Percentiles rank a stretch among this genome's conserved stretches.
phyloP scores from a whole-genome alignment of 2,888 invertebrate species.

The Platerodrilus igneus region DNA sequence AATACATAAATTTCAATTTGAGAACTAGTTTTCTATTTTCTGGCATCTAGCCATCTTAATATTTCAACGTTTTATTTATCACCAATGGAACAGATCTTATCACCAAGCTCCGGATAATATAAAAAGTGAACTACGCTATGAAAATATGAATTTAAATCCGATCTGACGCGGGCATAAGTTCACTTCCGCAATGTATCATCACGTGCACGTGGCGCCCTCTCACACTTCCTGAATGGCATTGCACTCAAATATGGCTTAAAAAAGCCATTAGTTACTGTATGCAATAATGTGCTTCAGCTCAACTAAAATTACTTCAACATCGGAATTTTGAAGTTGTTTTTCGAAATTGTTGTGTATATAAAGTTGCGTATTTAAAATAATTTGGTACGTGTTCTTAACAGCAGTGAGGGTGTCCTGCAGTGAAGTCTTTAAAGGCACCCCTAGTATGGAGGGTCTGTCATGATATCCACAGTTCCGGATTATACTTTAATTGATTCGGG shows the following conservation, averaged over 20 bases:
- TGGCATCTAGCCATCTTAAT: no score
- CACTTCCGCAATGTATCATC: slow-evolving; percentile 44
- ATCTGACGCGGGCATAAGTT: slow-evolving; percentile 41
- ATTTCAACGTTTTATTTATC: no score
- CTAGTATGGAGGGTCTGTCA: slow-evolving; percentile 22
- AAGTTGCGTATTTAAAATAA: no score
- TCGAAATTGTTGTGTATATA: no score
- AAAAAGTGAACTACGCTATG: slow-evolving; percentile 16
- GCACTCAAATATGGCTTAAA: no score
- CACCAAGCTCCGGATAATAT: slow-evolving; percentile 16
- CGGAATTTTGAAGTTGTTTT: no score
- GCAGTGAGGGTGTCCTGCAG: not conserved
- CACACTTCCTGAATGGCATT: slow-evolving; percentile 36
- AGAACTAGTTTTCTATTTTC: no score
- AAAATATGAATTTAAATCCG: slow-evolving; percentile 41
- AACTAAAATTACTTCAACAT: no score
- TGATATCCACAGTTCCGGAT: slow-evolving; percentile 52
- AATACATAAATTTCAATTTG: no score
- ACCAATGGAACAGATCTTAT: not conserved
- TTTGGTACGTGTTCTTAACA: no score
- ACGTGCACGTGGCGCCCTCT: slow-evolving; percentile 44
- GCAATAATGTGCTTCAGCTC: no score
- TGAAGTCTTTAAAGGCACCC: slow-evolving; percentile 20
- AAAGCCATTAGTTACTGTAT: no score
- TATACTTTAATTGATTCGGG: slow-evolving; percentile 59